Conservation (phyloP, 2,888 invertebrate genomes). For the Alloplasta piceator region DNA sequence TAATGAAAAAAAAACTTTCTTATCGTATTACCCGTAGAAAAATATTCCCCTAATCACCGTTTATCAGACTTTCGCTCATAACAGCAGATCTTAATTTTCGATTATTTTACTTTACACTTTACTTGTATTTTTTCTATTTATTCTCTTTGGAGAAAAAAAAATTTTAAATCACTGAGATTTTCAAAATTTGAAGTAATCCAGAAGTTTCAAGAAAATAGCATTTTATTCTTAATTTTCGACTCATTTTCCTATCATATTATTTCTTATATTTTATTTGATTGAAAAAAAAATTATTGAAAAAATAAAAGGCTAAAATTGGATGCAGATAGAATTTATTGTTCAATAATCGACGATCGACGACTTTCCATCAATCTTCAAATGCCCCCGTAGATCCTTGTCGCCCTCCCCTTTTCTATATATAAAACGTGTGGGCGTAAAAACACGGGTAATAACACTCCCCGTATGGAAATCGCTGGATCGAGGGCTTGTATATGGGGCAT, state of each 20-base stretch:
- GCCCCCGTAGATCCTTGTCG: no score
- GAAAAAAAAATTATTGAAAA: background rate
- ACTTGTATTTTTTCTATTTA: no score
- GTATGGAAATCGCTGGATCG: conserved; percentile 61
- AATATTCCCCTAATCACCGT: background rate
- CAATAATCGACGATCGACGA: conserved; percentile 19
- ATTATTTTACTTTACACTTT: background rate
- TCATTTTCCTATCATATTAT: no score
- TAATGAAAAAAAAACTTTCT: background rate
- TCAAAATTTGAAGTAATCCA: no score
- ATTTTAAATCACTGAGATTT: no score
- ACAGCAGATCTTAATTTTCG: background rate
- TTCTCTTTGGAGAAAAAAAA: background rate
- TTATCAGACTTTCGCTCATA: background rate
- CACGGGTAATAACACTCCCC: conserved; percentile 71
- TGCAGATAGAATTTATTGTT: no score
- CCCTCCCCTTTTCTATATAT: conserved; percentile 35
- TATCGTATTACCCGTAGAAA: background rate
- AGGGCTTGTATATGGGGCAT: conserved; percentile 36
- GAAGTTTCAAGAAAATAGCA: no score
- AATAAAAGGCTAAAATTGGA: no score
- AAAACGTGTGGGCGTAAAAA: conserved; percentile 71
- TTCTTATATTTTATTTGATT: background rate
- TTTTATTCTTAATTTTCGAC: no score
- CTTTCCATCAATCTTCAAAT: conserved; percentile 24